A percentile compares a stretch with the other conserved stretches of the same genome.
Evolutionary conservation across 2,888 invertebrate species (phyloP).

Genomic region (Macrosiphum euphorbiae): DNA sequence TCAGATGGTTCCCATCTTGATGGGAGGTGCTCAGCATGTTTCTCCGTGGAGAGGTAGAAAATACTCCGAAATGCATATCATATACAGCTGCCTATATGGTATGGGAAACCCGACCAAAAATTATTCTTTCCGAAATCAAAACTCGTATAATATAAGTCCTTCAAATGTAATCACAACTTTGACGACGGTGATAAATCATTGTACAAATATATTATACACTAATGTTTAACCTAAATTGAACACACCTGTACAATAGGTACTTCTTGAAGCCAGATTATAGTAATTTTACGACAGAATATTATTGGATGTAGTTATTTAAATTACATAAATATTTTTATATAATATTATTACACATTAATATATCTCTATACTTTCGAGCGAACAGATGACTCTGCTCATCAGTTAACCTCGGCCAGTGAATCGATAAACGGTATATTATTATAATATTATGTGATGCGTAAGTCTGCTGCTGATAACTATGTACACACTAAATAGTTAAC

Average conservation of each 20-base stretch:
- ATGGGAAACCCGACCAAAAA: not conserved
- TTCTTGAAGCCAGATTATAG: not conserved
- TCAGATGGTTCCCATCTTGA: not conserved
- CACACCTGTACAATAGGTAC: too few relatives aligned
- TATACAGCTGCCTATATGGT: not conserved
- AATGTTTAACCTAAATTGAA: not conserved
- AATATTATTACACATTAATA: not conserved
- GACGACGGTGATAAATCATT: not conserved
- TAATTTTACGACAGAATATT: not conserved
- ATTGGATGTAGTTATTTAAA: not conserved
- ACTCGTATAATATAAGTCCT: not conserved
- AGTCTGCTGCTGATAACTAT: not conserved
- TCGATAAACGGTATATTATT: not conserved
- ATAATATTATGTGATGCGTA: not conserved
- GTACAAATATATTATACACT: not conserved
- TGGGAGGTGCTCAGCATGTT: constrained; percentile 27
- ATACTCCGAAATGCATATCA: not conserved
- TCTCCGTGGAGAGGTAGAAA: not conserved
- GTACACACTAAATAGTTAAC: not conserved
- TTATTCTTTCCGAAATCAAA: not conserved
- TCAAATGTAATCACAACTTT: not conserved
- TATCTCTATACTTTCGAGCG: not conserved
- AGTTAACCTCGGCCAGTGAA: not conserved
- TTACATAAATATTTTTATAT: not conserved
- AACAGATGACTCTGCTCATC: not conserved